Evolutionary conservation across 2,113 vertebrate species (phyloP), one percentile per base, ranked within the genome.

Genomic region (Sinocyclocheilus rhinocerous): DNA sequence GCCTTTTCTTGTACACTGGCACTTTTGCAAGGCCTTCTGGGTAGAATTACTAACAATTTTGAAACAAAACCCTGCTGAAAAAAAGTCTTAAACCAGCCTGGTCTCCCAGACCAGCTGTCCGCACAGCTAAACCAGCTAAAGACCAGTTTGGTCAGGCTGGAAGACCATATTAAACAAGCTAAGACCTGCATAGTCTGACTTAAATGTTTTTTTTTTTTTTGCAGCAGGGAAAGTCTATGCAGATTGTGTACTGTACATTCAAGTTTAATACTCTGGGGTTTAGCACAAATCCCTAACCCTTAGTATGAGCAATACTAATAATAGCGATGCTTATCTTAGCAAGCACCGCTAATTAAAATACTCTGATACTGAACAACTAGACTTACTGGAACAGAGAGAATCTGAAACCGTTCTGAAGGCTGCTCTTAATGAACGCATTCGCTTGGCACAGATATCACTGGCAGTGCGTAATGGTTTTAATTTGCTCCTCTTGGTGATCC

Each of bases 381-480:
- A 70, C 48, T 52, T 36, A 26, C 13, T 45, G 39, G 10, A 81
- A 65, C 39, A 24, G 33, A 65, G 22, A 24, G 12, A 26, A 22
- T 81, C 76, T 16, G 26, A 29, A 82, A 8, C 20, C 67, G 7
- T 57, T 76, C 20, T 76, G 72, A 82, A 45, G 65, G 55, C 26
- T 65, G n/a, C 65, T 20, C 33, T 42, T 76, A 78, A 83, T 59
- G 18, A 42, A n/a, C 8, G 16, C 48, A 72, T 5, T 63, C 52
- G 20, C 65, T 80, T 84, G 81, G 52, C 70, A 83, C 80, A 69
- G 67, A 85, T 85, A 77, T 80, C 75, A 76, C 75, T 91, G 90
- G 90, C 87, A 69, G 90, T 86, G 90, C 88, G 85, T 84, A 84
- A 89, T 65, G 33, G 55, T 29, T 84, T 86, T 86, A 84, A 88